phyloP scores from a whole-genome alignment of 2,113 vertebrate genomes.

The Herpetotheres cachinnans region DNA sequence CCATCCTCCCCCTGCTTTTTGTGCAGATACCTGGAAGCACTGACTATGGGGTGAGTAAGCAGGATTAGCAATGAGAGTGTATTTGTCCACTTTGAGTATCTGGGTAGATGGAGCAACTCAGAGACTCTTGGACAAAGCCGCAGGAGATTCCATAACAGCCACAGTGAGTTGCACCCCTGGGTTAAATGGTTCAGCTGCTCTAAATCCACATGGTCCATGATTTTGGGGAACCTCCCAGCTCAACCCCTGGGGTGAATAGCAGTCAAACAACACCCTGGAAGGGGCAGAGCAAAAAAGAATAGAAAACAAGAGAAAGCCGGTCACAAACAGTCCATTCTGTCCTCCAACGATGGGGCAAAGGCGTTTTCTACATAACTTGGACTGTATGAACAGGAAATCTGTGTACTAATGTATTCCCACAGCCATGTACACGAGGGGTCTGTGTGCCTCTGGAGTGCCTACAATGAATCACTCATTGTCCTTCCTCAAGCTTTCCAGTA shows the following conservation, averaged over 20 bases:
- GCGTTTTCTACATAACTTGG: conserved; percentile 45
- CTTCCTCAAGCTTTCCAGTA: conserved; percentile 35
- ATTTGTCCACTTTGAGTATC: background rate
- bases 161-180: background rate
- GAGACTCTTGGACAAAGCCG: background rate
- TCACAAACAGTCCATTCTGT: conserved; percentile 23
- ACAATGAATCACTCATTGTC: conserved; percentile 44
- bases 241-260: background rate
- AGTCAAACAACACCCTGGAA: background rate
- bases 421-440: background rate
- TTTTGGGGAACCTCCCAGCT: background rate
- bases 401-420: background rate
- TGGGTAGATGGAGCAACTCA: background rate
- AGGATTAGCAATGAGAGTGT: background rate
- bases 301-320: background rate
- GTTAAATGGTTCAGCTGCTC: background rate
- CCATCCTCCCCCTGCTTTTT: background rate
- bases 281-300: background rate
- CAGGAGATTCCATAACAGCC: background rate
- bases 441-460: background rate
- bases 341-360: background rate
- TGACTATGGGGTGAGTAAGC: background rate
- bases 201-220: background rate
- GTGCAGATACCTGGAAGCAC: background rate
- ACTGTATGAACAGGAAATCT: background rate